These are phyloP conservation scores for Salvelinus namaycush DNA, from an alignment of 2,113 vertebrate genomes.

Conservation along the genomic window DNA sequence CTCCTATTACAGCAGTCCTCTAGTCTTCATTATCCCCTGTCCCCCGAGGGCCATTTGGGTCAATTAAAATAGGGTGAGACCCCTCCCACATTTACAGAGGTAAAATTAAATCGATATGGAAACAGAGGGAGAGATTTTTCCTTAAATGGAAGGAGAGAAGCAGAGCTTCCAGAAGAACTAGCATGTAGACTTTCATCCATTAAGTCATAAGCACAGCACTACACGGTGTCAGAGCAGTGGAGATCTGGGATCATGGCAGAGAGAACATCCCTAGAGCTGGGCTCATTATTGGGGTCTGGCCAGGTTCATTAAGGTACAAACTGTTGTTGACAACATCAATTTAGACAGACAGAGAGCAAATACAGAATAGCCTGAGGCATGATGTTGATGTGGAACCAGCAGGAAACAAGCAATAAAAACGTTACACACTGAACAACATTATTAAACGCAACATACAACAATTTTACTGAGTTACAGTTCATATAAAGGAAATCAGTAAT, in stretches of 20 bases:
- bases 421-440: neutral
- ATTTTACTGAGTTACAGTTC: no score
- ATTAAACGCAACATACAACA: no score
- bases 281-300: conserved; percentile 34
- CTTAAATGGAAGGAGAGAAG: neutral
- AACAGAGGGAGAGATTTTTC: neutral
- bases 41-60: conserved; percentile 4
- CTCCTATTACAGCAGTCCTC: neutral
- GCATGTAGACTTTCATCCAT: conserved; percentile 8
- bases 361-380: neutral
- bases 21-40: neutral
- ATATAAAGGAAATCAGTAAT: no score
- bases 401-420: neutral
- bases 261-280: neutral
- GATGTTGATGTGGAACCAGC: neutral
- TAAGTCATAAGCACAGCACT: conserved; percentile 27
- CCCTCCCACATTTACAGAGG: conserved; percentile 15
- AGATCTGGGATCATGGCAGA: neutral
- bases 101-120: conserved; percentile 12
- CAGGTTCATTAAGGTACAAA: conserved; percentile 36
- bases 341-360: conserved; percentile 8
- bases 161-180: conserved; percentile 13
- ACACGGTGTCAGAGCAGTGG: neutral
- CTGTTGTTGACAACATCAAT: conserved; percentile 2
- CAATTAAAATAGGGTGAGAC: conserved; percentile 10